Conservation (phyloP, 2,797 vertebrate species). For the Poeciliopsis gracilis region DNA sequence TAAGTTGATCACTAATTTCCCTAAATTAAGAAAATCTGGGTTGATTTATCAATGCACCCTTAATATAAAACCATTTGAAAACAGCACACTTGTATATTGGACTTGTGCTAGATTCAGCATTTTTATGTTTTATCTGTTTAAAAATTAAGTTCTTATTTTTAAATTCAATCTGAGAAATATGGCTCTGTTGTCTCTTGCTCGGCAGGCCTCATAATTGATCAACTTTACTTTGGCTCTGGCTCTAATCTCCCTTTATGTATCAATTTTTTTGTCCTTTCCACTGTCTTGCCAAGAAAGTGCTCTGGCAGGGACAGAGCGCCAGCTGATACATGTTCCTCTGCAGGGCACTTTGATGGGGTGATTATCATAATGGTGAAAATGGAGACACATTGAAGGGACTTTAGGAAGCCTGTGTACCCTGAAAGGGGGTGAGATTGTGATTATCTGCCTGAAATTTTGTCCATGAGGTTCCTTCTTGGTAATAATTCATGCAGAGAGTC, state of each 20-base stretch:
- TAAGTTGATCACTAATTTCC: no score
- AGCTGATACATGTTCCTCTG: slow-evolving; percentile 54
- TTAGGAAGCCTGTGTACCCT: slow-evolving; percentile 4
- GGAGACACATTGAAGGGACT: slow-evolving; percentile 11
- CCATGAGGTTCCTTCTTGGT: slow-evolving; percentile 5
- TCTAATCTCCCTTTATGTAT: slow-evolving; percentile 59
- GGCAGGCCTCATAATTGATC: slow-evolving; percentile 43
- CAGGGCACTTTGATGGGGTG: slow-evolving; percentile 32
- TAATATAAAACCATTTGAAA: background rate
- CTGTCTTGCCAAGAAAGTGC: slow-evolving; percentile 33
- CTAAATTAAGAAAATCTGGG: no score
- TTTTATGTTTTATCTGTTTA: background rate
- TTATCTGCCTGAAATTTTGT: slow-evolving; percentile 30
- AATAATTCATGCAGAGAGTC: background rate
- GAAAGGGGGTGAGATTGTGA: slow-evolving; percentile 28
- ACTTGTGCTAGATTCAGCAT: background rate
- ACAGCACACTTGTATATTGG: no score
- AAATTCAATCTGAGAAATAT: slow-evolving; percentile 24
- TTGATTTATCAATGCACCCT: no score
- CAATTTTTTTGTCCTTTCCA: slow-evolving; percentile 40
- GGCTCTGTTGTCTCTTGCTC: slow-evolving; percentile 29
- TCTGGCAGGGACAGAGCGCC: slow-evolving; percentile 36
- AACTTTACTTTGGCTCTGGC: slow-evolving; percentile 48
- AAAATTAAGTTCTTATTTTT: slow-evolving; percentile 21
- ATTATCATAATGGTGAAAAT: slow-evolving; percentile 64